These are phyloP conservation scores for Pipistrellus pipistrellus DNA, from an alignment of 2,797 vertebrate species.

Conservation along the genomic window DNA sequence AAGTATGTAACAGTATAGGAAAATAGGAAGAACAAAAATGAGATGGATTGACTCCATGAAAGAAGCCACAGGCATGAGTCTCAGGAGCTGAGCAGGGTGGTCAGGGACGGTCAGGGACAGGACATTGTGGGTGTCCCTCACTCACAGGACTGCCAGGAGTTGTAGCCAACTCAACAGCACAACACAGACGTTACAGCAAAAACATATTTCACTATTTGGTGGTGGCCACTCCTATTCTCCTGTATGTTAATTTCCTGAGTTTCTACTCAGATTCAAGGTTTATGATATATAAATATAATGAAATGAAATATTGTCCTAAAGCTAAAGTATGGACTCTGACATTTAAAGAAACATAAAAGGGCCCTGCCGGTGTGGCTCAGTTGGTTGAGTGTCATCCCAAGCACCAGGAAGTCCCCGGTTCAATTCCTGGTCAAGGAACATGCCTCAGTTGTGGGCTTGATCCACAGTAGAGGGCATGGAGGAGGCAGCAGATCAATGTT, in stretches of 20 bases:
- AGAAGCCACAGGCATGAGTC: neutral
- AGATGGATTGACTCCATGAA: neutral
- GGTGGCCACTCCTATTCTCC: neutral
- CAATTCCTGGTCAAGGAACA: too few species aligned
- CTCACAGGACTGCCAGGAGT: neutral
- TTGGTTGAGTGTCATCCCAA: too few species aligned
- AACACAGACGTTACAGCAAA: neutral
- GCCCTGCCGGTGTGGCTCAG: too few species aligned
- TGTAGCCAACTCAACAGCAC: neutral
- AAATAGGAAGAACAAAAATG: neutral
- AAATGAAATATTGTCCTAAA: slow-evolving; percentile 9
- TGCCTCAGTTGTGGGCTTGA: too few species aligned
- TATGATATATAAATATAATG: neutral
- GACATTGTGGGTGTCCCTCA: neutral
- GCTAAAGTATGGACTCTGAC: neutral
- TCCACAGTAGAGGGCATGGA: too few species aligned
- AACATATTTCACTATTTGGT: neutral
- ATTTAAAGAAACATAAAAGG: neutral
- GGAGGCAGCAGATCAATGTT: too few species aligned
- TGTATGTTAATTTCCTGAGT: neutral
- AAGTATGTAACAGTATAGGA: neutral
- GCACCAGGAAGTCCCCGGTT: too few species aligned
- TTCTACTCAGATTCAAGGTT: neutral
- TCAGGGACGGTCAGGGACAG: neutral
- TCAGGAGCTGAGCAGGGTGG: neutral